Conservation (phyloP, 2,797 vertebrate species). For the Crocidura indochinensis region DNA sequence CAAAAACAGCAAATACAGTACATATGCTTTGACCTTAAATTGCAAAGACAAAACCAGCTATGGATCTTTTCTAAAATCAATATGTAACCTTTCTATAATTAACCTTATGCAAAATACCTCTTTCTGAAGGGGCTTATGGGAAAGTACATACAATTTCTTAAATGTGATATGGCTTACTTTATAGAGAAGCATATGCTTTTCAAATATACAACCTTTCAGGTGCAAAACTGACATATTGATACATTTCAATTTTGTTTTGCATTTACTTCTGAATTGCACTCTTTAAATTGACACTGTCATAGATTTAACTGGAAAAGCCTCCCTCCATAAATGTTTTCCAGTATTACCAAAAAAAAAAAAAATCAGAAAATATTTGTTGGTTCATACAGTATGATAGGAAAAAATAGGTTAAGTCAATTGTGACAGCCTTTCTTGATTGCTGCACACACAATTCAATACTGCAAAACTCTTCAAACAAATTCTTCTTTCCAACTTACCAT, state of each 20-base stretch:
- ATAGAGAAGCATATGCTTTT: constrained; percentile 77
- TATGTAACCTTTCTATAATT: constrained; percentile 87
- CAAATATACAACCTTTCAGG: constrained; percentile 74
- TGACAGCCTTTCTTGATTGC: background rate
- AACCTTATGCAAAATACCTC: constrained; percentile 89
- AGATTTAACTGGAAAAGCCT: constrained; percentile 73
- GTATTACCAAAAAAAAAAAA: constrained; percentile 56
- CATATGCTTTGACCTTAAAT: constrained; percentile 86
- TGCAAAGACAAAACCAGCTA: constrained; percentile 86
- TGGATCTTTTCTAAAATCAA: constrained; percentile 87
- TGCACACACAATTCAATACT: background rate
- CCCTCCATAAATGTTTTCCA: constrained; percentile 55
- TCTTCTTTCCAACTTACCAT: background rate
- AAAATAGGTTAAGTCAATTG: background rate
- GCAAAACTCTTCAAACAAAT: background rate
- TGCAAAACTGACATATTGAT: constrained; percentile 34
- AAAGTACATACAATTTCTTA: constrained; percentile 82
- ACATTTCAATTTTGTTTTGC: constrained; percentile 66
- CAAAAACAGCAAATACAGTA: constrained; percentile 89
- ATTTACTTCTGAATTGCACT: constrained; percentile 76
- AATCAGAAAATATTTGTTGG: constrained; percentile 57
- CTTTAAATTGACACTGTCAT: constrained; percentile 80
- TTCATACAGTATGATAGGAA: constrained; percentile 15
- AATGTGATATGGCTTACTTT: constrained; percentile 89
- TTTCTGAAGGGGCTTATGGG: constrained; percentile 78